Percentiles rank a stretch among this genome's conserved stretches.
phyloP scores from a whole-genome alignment of 2,797 vertebrate genomes.

The Tragopan temminckii region DNA sequence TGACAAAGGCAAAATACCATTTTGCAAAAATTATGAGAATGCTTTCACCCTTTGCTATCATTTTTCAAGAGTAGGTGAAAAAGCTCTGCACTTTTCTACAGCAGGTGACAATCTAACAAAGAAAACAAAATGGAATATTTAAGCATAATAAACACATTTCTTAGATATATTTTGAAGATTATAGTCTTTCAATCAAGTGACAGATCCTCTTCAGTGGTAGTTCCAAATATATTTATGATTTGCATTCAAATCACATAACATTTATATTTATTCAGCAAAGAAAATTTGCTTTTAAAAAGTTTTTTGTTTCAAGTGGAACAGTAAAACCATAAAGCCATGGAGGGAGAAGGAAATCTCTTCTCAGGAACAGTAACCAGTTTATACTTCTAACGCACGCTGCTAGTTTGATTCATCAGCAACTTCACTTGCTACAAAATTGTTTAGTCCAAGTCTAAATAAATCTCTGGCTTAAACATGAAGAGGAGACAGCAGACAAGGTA shows the following conservation, averaged over 20 bases:
- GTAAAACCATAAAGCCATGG: neutral
- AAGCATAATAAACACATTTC: neutral
- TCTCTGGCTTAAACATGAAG: neutral
- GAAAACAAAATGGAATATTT: neutral
- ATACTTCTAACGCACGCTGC: neutral
- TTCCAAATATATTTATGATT: neutral
- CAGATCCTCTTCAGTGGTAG: neutral
- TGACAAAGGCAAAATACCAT: neutral
- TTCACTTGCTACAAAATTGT: neutral
- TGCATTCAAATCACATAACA: fast-evolving
- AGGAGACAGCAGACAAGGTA: neutral
- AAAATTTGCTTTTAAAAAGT: neutral
- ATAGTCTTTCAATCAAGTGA: neutral
- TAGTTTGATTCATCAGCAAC: neutral
- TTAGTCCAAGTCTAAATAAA: neutral
- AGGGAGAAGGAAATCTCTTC: neutral
- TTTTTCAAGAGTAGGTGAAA: neutral
- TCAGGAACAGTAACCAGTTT: neutral
- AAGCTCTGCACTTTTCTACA: neutral
- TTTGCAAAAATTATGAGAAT: neutral
- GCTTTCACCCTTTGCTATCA: neutral
- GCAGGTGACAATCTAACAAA: neutral
- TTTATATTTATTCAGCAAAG: neutral
- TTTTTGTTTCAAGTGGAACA: neutral
- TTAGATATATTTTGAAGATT: neutral